phyloP scores from a whole-genome alignment of 92 coral and sea anemone species.

The Bergia puertoricense region DNA sequence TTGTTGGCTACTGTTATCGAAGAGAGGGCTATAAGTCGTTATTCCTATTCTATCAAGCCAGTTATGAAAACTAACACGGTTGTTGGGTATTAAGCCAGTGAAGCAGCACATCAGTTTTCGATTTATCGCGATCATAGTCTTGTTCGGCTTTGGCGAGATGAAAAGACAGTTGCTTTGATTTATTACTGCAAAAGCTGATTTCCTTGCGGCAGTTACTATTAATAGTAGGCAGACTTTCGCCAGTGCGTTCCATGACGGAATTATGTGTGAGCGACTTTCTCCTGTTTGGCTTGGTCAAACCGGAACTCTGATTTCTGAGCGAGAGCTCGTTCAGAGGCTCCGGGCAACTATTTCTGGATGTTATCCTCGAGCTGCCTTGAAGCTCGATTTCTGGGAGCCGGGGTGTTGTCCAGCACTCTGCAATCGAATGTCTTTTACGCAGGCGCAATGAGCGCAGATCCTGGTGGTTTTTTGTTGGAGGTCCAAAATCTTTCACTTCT shows the following conservation, averaged over 20 bases:
- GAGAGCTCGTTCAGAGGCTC: constrained; percentile 13
- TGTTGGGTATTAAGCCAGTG: neutral
- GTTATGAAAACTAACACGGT: neutral
- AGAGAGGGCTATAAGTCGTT: neutral
- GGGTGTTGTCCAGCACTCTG: constrained; percentile 15
- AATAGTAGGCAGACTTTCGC: constrained; percentile 2
- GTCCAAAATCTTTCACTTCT: neutral
- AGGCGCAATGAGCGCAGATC: neutral
- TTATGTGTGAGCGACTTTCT: neutral
- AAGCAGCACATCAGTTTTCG: neutral
- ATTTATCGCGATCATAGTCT: neutral
- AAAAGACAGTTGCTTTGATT: constrained; percentile 5
- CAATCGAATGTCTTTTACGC: neutral
- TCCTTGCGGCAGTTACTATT: constrained; percentile 1
- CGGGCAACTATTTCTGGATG: neutral
- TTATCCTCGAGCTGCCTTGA: neutral
- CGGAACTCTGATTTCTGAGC: neutral
- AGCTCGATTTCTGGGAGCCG: constrained; percentile 1
- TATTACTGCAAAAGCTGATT: neutral
- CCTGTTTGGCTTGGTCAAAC: neutral
- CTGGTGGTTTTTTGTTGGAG: neutral
- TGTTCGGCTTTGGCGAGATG: constrained; percentile 17
- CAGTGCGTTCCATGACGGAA: neutral
- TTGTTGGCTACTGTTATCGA: neutral
- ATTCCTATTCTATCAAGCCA: neutral